Percentiles rank a stretch among this genome's conserved stretches.
Conservation (phyloP, 1,140 invertebrate genomes). For the Drosophila parabipectinata region DNA sequence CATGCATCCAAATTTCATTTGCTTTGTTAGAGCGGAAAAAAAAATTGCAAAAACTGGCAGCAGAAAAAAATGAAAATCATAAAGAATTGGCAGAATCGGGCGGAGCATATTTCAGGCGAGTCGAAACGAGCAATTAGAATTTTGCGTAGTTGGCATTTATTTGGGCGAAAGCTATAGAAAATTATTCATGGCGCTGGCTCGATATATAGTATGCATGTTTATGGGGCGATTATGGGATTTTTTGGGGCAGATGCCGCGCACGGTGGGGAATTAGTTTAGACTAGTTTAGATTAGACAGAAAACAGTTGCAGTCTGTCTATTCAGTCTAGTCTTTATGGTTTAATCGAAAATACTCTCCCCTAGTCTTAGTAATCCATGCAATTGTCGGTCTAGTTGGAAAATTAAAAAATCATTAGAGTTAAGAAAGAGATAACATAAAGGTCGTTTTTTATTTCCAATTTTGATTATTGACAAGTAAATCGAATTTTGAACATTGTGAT, state of each 20-base stretch:
- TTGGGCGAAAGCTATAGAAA: conserved; percentile 50
- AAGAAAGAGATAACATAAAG: conserved; percentile 48
- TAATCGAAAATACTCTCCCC: neutral
- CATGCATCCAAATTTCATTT: conserved; percentile 62
- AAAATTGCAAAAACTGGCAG: conserved; percentile 28
- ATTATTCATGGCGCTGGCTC: conserved; percentile 35
- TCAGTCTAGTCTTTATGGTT: neutral
- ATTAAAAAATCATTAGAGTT: conserved; percentile 65
- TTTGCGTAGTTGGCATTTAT: conserved; percentile 78
- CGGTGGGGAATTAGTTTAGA: conserved; percentile 19
- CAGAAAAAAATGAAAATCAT: conserved; percentile 15
- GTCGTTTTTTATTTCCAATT: conserved; percentile 67
- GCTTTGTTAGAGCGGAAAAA: conserved; percentile 53
- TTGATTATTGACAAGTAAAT: conserved; percentile 58
- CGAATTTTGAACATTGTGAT: conserved; percentile 38
- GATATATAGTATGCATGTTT: neutral
- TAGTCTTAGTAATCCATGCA: conserved; percentile 42
- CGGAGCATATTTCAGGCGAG: conserved; percentile 54
- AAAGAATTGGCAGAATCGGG: conserved; percentile 45
- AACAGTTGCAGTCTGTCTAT: neutral
- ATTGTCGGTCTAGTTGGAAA: conserved; percentile 21
- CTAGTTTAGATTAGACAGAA: conserved; percentile 1
- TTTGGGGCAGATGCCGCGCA: conserved; percentile 11
- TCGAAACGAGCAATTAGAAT: conserved; percentile 63
- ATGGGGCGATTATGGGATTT: conserved; percentile 23